These are phyloP conservation scores for Crocuta crocuta DNA, from an alignment of 2,113 vertebrate species.

Conservation along the genomic window DNA sequence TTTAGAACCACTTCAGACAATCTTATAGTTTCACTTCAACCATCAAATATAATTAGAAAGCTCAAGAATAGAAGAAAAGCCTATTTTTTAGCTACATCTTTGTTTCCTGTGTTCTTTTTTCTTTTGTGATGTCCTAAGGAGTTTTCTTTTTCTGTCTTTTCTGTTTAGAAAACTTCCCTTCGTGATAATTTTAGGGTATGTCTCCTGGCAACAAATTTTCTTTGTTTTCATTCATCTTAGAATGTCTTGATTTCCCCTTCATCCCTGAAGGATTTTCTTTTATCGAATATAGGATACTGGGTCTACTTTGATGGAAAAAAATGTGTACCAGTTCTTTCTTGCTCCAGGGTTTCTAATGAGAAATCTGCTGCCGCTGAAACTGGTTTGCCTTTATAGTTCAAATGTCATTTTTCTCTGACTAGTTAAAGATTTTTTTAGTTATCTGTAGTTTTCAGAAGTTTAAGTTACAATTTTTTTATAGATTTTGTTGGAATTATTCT, in stretches of 20 bases:
- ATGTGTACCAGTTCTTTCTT: background rate
- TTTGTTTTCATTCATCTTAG: background rate
- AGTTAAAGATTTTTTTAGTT: background rate
- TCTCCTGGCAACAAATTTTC: background rate
- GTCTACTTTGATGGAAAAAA: background rate
- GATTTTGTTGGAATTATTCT: background rate
- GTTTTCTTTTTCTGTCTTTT: background rate
- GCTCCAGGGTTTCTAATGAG: background rate
- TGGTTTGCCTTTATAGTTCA: background rate
- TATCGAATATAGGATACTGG: background rate
- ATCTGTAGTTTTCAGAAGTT: background rate
- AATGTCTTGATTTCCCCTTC: background rate
- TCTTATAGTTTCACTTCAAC: background rate
- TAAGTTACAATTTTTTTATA: background rate
- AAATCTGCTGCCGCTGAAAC: background rate
- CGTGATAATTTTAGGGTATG: background rate
- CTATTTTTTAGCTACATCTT: background rate
- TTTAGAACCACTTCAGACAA: background rate
- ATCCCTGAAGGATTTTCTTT: background rate
- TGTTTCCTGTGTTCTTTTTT: background rate
- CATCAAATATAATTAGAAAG: background rate
- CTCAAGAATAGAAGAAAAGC: background rate
- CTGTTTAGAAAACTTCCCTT: background rate
- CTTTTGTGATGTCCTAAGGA: background rate
- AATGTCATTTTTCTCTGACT: background rate